These are phyloP conservation scores for Argentina silus DNA, from an alignment of 2,797 vertebrate species.

Conservation along the genomic window DNA sequence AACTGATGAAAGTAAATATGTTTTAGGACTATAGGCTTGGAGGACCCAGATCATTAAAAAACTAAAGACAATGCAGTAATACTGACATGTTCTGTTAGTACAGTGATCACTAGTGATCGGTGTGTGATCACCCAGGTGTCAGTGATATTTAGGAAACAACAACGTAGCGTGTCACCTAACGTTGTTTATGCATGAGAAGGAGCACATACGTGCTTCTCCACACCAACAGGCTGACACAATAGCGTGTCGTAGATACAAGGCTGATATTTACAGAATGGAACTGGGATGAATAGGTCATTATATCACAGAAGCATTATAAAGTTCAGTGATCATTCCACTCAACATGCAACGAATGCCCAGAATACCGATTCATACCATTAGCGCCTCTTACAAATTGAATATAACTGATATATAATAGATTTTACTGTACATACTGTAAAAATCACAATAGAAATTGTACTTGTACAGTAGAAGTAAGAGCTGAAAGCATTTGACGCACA, in stretches of 20 bases:
- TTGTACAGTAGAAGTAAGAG: too few relatives aligned
- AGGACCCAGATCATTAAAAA: background rate
- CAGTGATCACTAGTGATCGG: constrained; percentile 5
- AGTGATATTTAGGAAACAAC: constrained; percentile 54
- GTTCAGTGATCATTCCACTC: constrained; percentile 69
- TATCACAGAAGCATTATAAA: constrained; percentile 59
- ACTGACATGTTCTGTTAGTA: constrained; percentile 12
- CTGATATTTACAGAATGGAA: constrained; percentile 72
- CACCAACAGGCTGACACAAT: constrained; percentile 63
- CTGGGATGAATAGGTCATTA: constrained; percentile 72
- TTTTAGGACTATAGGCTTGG: background rate
- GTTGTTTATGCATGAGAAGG: constrained; percentile 67
- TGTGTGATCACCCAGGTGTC: constrained; percentile 21
- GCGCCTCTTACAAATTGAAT: background rate
- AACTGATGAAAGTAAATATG: background rate
- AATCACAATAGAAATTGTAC: background rate
- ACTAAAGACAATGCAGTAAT: background rate
- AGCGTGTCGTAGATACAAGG: constrained; percentile 64
- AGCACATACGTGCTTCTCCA: constrained; percentile 68
- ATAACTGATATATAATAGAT: background rate
- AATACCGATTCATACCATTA: constrained; percentile 37
- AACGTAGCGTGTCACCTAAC: constrained; percentile 39
- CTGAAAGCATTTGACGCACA: too few relatives aligned
- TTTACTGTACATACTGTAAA: background rate
- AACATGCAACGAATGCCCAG: constrained; percentile 42